Base-by-base conservation (phyloP, 2,888 invertebrate genomes). In the Drosophila seclusa region DNA sequence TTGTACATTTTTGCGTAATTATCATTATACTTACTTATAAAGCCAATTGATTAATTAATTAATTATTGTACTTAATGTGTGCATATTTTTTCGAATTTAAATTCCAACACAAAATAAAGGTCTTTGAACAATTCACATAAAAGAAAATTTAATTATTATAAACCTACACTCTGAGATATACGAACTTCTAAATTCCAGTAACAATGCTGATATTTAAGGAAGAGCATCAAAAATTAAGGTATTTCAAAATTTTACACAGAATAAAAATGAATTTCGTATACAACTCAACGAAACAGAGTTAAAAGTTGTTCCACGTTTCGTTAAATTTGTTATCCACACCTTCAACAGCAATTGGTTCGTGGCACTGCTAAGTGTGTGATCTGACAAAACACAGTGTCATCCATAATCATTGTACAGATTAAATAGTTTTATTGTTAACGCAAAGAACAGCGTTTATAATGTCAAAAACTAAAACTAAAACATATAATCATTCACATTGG, bases 51-150 rank as follows among this genome's bases (percentile, higher is more conserved):
- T 71, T 82, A 71, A 71, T 73, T 72, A 65, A 82, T 78, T 84
- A 78, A 71, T 68, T 71, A 74, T 73, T 84, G 73, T 77, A 80
- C 80, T 77, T 73, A 75, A 78, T 52, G 55, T 72, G 65, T 70
- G 81, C 76, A 74, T 79, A 80, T 84, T 82, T 86, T 90, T 91
- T 89, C 90, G 90, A 91, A 91, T 90, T 90, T 90, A 87, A 90
- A 91, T 83, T 90, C 79, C 72, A 84, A 90, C 59, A 73, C 72
- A 71, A 87, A 91, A 90, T 90, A 91, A 89, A 91, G 78, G 50
- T 78, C 66, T 73, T 78, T 70, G 36, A 73, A 67, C 38, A 69
- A 77, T 73, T 73, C 32, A 63, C 59, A 66, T 4, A 8, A 16
- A 29, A 36, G 13, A n/a, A 24, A 21, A 29, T 27, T 10, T 10